Evolutionary conservation across 2,113 vertebrate genomes (phyloP).

Genomic region (Boulengeromyrus knoepffleri): DNA sequence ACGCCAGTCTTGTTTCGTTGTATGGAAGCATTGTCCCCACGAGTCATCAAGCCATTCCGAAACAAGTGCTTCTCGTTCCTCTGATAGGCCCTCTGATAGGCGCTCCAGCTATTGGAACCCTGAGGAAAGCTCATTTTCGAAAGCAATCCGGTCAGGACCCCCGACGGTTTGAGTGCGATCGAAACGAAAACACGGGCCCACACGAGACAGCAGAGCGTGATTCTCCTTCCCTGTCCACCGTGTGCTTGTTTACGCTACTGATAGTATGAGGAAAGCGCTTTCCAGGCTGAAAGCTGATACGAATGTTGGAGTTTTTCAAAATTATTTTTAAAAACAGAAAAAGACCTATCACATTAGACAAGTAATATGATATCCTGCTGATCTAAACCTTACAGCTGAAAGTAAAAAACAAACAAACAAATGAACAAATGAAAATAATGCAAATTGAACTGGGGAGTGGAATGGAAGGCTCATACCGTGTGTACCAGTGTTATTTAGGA

Average conservation of each 20-base stretch:
- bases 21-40: background rate
- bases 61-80: background rate
- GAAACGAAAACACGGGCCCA: background rate
- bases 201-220: background rate
- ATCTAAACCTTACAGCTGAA: background rate
- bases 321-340: background rate
- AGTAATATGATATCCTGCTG: background rate
- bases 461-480: background rate
- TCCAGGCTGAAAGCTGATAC: background rate
- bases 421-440: background rate
- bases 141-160: background rate
- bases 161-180: background rate
- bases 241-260: background rate
- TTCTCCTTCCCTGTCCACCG: background rate
- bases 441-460: background rate
- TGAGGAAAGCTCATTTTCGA: background rate
- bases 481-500: background rate
- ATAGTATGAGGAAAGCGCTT: background rate
- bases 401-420: background rate
- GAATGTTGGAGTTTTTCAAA: background rate
- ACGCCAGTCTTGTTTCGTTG: background rate
- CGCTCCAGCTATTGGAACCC: background rate
- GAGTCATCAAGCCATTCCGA: background rate
- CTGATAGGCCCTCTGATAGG: background rate
- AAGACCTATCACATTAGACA: background rate